A percentile compares a stretch with the other conserved stretches of the same genome.
These are phyloP conservation scores for Nettapus auritus DNA, from an alignment of 2,113 vertebrate genomes.

Conservation along the genomic window DNA sequence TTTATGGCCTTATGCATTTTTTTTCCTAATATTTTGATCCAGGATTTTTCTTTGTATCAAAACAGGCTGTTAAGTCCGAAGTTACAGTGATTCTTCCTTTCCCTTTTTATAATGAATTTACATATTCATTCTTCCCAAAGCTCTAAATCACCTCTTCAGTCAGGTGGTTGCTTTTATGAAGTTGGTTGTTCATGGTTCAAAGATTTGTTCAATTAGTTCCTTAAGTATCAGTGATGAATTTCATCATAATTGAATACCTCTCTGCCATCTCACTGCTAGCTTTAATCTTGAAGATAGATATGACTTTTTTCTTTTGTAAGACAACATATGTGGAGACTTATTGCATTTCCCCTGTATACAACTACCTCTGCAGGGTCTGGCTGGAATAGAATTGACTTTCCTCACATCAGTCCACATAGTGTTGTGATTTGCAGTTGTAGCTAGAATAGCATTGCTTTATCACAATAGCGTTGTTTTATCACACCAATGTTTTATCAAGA, in stretches of 20 bases:
- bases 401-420: too few relatives aligned
- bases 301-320: not conserved
- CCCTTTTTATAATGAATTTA: not conserved
- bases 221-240: not conserved
- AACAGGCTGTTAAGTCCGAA: not conserved
- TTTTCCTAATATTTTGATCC: not conserved
- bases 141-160: not conserved
- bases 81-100: not conserved
- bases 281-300: not conserved
- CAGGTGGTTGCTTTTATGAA: not conserved
- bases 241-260: not conserved
- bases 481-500: too few relatives aligned
- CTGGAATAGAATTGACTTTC: too few relatives aligned
- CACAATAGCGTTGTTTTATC: too few relatives aligned
- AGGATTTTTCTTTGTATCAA: not conserved
- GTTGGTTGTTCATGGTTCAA: not conserved
- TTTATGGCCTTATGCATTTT: not conserved
- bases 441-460: too few relatives aligned
- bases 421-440: too few relatives aligned
- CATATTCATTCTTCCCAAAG: not conserved
- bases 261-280: not conserved
- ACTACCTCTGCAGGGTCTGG: not conserved
- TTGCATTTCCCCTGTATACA: not conserved
- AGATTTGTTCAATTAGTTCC: not conserved
- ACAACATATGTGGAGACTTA: not conserved